phyloP scores from a whole-genome alignment of 2,113 vertebrate species.

The Centropus bengalensis region DNA sequence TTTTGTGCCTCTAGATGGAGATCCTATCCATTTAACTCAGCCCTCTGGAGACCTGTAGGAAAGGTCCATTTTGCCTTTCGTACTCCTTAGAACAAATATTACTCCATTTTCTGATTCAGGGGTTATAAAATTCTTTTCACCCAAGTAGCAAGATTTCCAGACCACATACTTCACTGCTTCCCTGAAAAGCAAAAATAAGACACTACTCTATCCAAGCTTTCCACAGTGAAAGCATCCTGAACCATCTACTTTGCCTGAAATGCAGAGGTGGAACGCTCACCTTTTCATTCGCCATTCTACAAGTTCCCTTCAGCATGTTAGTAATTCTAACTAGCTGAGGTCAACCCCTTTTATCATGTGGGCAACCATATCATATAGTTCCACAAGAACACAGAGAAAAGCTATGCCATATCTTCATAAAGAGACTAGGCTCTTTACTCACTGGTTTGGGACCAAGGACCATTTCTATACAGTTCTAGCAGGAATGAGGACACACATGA shows the following conservation, averaged over 20 bases:
- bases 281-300: not conserved
- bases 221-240: not conserved
- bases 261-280: not conserved
- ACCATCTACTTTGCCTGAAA: not conserved
- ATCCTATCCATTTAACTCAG: constrained; percentile 40
- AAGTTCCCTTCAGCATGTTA: not conserved
- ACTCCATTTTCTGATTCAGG: not conserved
- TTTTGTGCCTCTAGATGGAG: constrained; percentile 61
- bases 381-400: not conserved
- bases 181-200: not conserved
- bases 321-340: not conserved
- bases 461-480: not conserved
- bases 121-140: not conserved
- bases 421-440: not conserved
- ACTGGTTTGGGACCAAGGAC: not conserved
- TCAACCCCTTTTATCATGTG: not conserved
- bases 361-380: not conserved
- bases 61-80: not conserved
- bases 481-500: not conserved
- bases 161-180: not conserved
- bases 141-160: not conserved
- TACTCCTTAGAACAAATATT: not conserved
- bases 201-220: not conserved
- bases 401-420: not conserved
- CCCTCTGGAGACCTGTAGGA: not conserved